Conservation (phyloP, 2,888 invertebrate species). For the Sesia bembeciformis region DNA sequence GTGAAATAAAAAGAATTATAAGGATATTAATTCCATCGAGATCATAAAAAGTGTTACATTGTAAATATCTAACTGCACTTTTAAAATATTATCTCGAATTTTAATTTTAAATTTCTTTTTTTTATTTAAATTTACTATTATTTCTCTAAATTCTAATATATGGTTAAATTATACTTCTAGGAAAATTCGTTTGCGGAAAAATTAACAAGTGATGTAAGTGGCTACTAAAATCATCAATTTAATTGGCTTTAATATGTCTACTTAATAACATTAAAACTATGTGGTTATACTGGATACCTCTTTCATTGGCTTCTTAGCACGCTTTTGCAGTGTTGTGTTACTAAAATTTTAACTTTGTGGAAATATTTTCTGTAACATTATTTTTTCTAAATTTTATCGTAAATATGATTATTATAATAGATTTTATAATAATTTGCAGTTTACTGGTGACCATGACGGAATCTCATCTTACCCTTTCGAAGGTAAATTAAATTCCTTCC, state of each 20-base stretch:
- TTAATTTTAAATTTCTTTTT: background rate
- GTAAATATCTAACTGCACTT: no score
- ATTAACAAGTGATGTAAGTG: constrained; percentile 17
- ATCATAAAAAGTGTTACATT: no score
- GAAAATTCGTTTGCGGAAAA: constrained; percentile 14
- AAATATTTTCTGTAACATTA: background rate
- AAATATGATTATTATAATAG: background rate
- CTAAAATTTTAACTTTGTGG: background rate
- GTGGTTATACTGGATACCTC: background rate
- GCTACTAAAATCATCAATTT: constrained; percentile 11
- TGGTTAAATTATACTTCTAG: constrained; percentile 13
- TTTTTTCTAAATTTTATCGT: background rate
- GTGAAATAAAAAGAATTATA: no score
- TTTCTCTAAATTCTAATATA: background rate
- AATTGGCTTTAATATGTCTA: constrained; percentile 13
- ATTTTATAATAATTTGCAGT: background rate
- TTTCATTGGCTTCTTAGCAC: constrained; percentile 1
- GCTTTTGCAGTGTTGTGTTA: background rate
- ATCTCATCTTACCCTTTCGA: background rate
- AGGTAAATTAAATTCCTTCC: background rate
- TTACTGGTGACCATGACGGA: background rate
- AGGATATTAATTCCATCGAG: no score
- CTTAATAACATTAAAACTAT: background rate
- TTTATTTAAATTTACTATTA: background rate
- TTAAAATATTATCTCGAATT: no score